Base-by-base conservation (phyloP, 2,113 vertebrate genomes). In the Psittacula cyanocephala region DNA sequence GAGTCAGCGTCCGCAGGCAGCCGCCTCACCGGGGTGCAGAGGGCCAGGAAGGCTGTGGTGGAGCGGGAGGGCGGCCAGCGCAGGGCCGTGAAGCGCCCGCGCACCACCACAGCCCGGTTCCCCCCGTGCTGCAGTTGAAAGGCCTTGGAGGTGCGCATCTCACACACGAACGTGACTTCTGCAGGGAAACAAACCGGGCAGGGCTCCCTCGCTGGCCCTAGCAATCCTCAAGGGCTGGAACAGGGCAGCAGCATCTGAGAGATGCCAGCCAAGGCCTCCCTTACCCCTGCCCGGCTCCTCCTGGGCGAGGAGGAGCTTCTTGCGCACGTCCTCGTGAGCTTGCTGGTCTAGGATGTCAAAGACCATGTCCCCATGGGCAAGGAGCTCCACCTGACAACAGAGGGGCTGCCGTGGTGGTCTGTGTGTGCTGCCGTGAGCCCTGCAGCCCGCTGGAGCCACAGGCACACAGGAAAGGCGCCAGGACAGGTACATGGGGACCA, bases 111-210 rank as follows among this genome's bases (percentile, higher is more conserved):
- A 1, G 98, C 97, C 43, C 96, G 97, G 44, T 97, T 96, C 20
- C 96, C 95, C 13, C 97, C 93, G 0, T 97, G 93, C 47, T 95
- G 97, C 74, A 97, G 78, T 53, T 97, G 98, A 77, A 98, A 97
- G 14, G 97, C 95, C 87, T 98, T 99, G 90, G 98, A 98, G 1
- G 98, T 98, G 70, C 97, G 96, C 98, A 98, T 98, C 50, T 96
- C 93, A 3, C 98, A 98, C 62, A 98, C 88, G 62, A 99, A 98
- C 4, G 96, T 98, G 74, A 97, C 93, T 90, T 98, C 98, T 99
- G 97, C 52, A 35, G 84, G 71, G 72, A 89, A 55, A 70, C 14
- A 75, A 22, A 78, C 4, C 0, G 0, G 4, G 17, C 2, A 0
- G n/a, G 49, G 6, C 37, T 86, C 23, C 43, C 23, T 16, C 0